Evolutionary conservation across 1,140 invertebrate species (phyloP).

Genomic region (Asobara japonica): DNA sequence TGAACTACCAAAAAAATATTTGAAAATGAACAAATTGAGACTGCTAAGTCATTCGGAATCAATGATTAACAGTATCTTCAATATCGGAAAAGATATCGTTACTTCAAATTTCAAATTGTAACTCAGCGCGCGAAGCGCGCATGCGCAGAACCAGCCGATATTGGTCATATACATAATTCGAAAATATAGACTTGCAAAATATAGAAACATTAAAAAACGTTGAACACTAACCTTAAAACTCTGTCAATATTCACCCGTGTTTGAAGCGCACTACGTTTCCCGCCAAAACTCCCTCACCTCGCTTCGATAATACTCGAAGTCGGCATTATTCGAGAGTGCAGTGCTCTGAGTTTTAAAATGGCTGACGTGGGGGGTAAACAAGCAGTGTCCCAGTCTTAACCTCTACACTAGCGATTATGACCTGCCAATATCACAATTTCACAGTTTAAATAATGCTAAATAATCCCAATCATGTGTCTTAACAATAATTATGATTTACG

Average conservation of each 20-base stretch:
- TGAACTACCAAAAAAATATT: too few relatives aligned
- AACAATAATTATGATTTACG: not conserved
- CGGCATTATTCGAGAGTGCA: conserved; percentile 35
- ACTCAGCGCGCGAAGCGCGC: too few relatives aligned
- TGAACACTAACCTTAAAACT: too few relatives aligned
- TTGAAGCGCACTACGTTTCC: not conserved
- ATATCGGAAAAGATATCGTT: too few relatives aligned
- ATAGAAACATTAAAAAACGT: too few relatives aligned
- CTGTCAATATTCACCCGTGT: not conserved
- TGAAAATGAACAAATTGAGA: too few relatives aligned
- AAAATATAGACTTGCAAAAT: too few relatives aligned
- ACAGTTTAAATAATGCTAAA: not conserved
- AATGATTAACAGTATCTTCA: too few relatives aligned
- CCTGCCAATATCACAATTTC: not conserved
- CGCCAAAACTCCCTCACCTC: not conserved
- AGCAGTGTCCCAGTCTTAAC: conserved; percentile 56
- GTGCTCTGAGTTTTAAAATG: conserved; percentile 56
- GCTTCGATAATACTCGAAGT: conserved; percentile 14
- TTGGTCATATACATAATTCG: too few relatives aligned
- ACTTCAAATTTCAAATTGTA: too few relatives aligned
- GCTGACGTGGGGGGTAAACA: conserved; percentile 59
- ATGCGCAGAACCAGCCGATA: too few relatives aligned
- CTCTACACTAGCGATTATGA: conserved; percentile 47
- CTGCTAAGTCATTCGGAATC: too few relatives aligned
- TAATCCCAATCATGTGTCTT: not conserved